Evolutionary conservation across 2,888 invertebrate species (phyloP), one percentile per base, ranked within the genome.

Genomic region (Peribatodes rhomboidaria): DNA sequence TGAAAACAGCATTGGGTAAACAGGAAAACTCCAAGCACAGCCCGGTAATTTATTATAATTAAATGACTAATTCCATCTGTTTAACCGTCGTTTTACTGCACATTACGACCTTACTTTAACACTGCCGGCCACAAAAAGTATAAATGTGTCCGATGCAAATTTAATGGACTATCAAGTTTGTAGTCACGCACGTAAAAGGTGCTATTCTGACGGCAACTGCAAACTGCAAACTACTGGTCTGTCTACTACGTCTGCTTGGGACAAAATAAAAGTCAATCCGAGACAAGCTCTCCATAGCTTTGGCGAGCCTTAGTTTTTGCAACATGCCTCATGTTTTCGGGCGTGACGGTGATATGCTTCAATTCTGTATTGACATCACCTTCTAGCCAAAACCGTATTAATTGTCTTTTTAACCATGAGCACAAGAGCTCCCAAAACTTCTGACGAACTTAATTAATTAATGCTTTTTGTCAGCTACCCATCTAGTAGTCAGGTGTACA

Each of bases 101-200:
- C 70, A 76, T 72, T 67, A 65, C 72, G 33, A 55, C 67, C 64
- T 66, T 65, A 67, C 63, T 72, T 71, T 67, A 71, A 73, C 72
- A 71, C 67, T 67, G 72, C 65, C 60, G 55, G 65, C 75, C 73
- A 75, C 75, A 78, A 80, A 83, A 77, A 71, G 73, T 79, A 77
- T 79, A 79, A 78, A 81, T 72, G 71, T 72, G 77, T 75, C 77
- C 71, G 70, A 83, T 85, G 81, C 81, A 83, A 85, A 81, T 84
- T 80, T 84, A 80, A 85, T 81, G 79, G 82, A 79, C 80, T 76
- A 81, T 83, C 80, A 81, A 80, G 77, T 82, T 77, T 75, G 80
- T 77, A 77, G 79, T 75, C 79, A 79, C 75, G 77, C 78, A 74
- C 77, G 81, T 81, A 76, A 81, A 67, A 72, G 67, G 59, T 20